These are phyloP conservation scores for Pungitius pungitius DNA, from an alignment of 2,113 vertebrate genomes.

Conservation along the genomic window DNA sequence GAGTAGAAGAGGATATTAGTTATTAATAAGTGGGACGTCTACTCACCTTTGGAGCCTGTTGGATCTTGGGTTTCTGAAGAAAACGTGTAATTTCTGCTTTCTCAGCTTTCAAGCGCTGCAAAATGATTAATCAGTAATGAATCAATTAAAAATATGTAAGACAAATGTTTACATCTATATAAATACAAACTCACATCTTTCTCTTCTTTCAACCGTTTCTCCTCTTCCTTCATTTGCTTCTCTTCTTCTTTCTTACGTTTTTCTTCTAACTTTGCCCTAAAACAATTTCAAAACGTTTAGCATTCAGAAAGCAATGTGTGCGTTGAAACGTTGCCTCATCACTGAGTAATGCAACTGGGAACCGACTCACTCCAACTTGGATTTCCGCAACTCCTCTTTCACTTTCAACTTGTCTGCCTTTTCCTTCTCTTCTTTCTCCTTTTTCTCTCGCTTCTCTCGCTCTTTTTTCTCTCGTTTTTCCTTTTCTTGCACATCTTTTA, in stretches of 20 bases:
- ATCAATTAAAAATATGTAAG: not conserved
- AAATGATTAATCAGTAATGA: not conserved
- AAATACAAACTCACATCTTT: constrained; percentile 85
- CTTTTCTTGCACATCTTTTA: constrained; percentile 85
- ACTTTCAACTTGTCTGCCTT: constrained; percentile 87
- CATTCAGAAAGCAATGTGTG: not conserved
- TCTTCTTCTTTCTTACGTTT: constrained; percentile 97
- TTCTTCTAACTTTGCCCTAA: constrained; percentile 94
- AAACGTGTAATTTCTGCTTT: constrained; percentile 96
- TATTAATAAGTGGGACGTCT: not conserved
- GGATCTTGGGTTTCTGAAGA: constrained; percentile 94
- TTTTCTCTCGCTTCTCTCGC: constrained; percentile 89
- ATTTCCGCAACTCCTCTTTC: constrained; percentile 92
- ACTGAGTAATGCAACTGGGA: not conserved
- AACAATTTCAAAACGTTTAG: constrained; percentile 17
- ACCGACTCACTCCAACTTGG: constrained; percentile 91
- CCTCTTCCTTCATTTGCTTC: constrained; percentile 89
- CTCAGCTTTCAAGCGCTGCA: constrained; percentile 92
- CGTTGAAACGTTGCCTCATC: not conserved
- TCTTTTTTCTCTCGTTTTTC: constrained; percentile 88
- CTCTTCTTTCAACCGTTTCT: constrained; percentile 93
- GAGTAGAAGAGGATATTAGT: not conserved
- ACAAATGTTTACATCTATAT: not conserved
- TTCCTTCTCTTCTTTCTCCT: constrained; percentile 90
- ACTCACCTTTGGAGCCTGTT: constrained; percentile 90